Conservation (phyloP, 2,888 invertebrate genomes). For the Sabatieria punctata region DNA sequence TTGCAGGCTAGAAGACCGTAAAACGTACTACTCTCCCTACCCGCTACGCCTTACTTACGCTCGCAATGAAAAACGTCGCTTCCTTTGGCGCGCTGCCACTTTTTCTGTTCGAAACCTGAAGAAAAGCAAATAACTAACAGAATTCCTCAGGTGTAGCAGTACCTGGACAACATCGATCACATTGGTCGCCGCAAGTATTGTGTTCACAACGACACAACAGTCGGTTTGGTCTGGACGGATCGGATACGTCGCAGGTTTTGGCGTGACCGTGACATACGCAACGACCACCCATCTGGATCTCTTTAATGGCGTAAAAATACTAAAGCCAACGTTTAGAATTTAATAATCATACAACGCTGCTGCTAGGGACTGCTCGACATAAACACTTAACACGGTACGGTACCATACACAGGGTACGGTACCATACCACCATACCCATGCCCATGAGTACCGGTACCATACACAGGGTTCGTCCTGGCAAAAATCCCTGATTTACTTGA, state of each 20-base stretch:
- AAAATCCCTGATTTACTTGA: no score
- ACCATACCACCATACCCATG: not conserved
- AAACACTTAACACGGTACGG: conserved; percentile 13
- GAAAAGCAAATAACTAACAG: not conserved
- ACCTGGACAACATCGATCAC: conserved; percentile 76
- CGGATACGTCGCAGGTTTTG: conserved; percentile 54
- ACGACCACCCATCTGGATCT: conserved; percentile 90
- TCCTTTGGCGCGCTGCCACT: conserved; percentile 72
- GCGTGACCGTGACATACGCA: conserved; percentile 99
- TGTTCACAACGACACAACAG: conserved; percentile 84
- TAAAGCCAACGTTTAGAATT: conserved; percentile 48
- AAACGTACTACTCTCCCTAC: not conserved
- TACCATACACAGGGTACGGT: not conserved
- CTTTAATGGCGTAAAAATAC: conserved; percentile 98
- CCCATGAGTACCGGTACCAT: not conserved
- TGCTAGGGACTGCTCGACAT: no score
- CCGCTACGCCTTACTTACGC: conserved; percentile 60
- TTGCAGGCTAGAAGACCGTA: conserved; percentile 61
- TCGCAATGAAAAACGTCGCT: conserved; percentile 76
- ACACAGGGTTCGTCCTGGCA: no score
- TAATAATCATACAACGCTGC: no score
- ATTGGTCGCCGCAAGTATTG: conserved; percentile 88
- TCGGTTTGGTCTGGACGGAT: conserved; percentile 50
- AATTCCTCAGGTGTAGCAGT: conserved; percentile 53
- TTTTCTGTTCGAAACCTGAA: conserved; percentile 45